Evolutionary conservation across 2,797 vertebrate species (phyloP).

Genomic region (Oreonectes daqikongensis): DNA sequence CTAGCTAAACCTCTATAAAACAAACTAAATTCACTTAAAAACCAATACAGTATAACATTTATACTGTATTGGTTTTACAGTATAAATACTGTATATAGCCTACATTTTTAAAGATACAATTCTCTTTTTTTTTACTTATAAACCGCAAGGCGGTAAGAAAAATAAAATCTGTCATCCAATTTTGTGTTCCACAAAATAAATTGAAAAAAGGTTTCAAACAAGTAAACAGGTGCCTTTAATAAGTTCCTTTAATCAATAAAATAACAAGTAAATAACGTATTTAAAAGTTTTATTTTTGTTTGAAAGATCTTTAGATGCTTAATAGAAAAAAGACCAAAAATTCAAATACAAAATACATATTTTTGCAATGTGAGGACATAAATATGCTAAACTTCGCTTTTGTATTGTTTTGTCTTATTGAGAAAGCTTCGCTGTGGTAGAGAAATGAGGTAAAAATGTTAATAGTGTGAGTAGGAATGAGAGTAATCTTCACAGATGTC

Average conservation of each 20-base stretch:
- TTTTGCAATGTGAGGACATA: conserved; percentile 1
- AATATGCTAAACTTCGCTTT: neutral
- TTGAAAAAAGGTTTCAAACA: too few species aligned
- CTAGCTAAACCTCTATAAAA: neutral
- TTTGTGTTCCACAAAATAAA: neutral
- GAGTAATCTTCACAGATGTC: conserved; percentile 78
- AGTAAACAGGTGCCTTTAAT: too few species aligned
- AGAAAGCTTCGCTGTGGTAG: conserved; percentile 69
- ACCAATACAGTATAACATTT: too few species aligned
- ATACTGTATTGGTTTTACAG: neutral
- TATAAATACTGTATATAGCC: too few species aligned
- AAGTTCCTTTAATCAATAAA: too few species aligned
- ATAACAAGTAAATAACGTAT: too few species aligned
- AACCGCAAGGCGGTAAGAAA: too few species aligned
- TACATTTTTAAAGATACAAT: too few species aligned
- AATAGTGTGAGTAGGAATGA: conserved; percentile 76
- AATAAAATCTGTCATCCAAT: neutral
- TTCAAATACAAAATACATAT: neutral
- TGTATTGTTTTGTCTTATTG: conserved; percentile 14
- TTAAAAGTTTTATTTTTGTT: too few species aligned
- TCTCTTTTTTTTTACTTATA: too few species aligned
- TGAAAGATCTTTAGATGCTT: neutral
- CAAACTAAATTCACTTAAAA: neutral
- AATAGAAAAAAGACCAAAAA: neutral
- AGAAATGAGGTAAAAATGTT: conserved; percentile 70